Conservation (phyloP, 1,140 invertebrate species). For the Drosophila repleta region DNA sequence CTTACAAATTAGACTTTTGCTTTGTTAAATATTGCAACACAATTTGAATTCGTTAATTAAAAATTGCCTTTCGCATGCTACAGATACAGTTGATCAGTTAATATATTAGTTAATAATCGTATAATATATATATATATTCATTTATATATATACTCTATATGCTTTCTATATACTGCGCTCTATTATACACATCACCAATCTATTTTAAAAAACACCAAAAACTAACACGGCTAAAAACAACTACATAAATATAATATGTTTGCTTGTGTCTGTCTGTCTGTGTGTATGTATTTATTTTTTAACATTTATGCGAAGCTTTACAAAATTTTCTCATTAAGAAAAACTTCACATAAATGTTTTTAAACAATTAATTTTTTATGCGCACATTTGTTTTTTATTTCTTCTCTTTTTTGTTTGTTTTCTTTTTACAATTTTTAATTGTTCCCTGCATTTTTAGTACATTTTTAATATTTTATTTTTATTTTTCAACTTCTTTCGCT, state of each 20-base stretch:
- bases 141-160: slow-evolving; percentile 52
- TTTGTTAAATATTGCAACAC: slow-evolving; percentile 70
- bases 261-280: slow-evolving; percentile 10
- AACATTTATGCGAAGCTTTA: slow-evolving; percentile 20
- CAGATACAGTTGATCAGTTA: slow-evolving; percentile 58
- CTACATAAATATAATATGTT: slow-evolving; percentile 59
- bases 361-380: slow-evolving; percentile 47
- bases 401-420: slow-evolving; percentile 39
- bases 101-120: slow-evolving; percentile 76
- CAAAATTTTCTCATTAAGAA: background rate
- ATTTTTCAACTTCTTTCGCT: slow-evolving; percentile 54
- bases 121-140: slow-evolving; percentile 48
- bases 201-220: slow-evolving; percentile 75
- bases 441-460: slow-evolving; percentile 79
- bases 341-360: slow-evolving; percentile 39
- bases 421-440: slow-evolving; percentile 78
- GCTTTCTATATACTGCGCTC: slow-evolving; percentile 59
- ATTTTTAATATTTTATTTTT: slow-evolving; percentile 68
- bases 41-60: slow-evolving; percentile 60
- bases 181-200: slow-evolving; percentile 77
- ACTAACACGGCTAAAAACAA: slow-evolving; percentile 75
- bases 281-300: slow-evolving; percentile 22
- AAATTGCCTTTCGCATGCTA: slow-evolving; percentile 69
- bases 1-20: slow-evolving; percentile 61
- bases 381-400: slow-evolving; percentile 28